Conservation (phyloP, 2,113 vertebrate genomes). For the Varanus komodoensis region DNA sequence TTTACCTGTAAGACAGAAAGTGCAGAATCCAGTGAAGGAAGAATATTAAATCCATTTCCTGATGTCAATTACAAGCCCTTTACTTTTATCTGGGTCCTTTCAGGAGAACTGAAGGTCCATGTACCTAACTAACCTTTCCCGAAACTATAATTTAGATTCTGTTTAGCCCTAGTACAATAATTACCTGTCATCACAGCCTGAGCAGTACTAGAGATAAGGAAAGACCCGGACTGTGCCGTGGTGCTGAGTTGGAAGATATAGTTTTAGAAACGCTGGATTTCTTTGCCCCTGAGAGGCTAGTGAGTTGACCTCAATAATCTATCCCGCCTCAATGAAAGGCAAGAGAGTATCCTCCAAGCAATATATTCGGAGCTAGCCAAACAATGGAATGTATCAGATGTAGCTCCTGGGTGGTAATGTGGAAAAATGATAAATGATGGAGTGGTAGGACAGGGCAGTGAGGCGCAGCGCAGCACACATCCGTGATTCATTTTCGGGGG, state of each 20-base stretch:
- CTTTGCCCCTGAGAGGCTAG: neutral
- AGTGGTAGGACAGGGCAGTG: slow-evolving; percentile 37
- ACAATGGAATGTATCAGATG: slow-evolving; percentile 64
- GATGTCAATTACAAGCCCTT: slow-evolving; percentile 51
- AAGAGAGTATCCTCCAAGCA: slow-evolving; percentile 49
- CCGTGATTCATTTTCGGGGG: slow-evolving; percentile 15
- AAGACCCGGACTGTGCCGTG: slow-evolving; percentile 4
- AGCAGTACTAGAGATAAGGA: slow-evolving; percentile 47
- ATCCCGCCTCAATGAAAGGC: slow-evolving; percentile 37
- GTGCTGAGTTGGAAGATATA: slow-evolving; percentile 59
- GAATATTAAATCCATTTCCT: slow-evolving; percentile 42
- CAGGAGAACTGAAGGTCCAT: slow-evolving; percentile 28
- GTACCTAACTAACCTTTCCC: slow-evolving; percentile 63
- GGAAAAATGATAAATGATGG: slow-evolving; percentile 17
- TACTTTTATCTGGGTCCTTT: slow-evolving; percentile 42
- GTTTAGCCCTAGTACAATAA: slow-evolving; percentile 64
- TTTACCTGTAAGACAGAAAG: slow-evolving; percentile 34
- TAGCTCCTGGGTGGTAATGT: slow-evolving; percentile 17
- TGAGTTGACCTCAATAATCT: slow-evolving; percentile 54
- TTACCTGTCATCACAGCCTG: slow-evolving; percentile 68
- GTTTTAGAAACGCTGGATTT: slow-evolving; percentile 40
- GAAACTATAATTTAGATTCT: slow-evolving; percentile 55
- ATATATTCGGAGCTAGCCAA: slow-evolving; percentile 53
- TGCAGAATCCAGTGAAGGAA: slow-evolving; percentile 15
- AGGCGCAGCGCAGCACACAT: slow-evolving; percentile 19